Conservation (phyloP, 2,888 invertebrate species). For the Rugalucina vietnamica region DNA sequence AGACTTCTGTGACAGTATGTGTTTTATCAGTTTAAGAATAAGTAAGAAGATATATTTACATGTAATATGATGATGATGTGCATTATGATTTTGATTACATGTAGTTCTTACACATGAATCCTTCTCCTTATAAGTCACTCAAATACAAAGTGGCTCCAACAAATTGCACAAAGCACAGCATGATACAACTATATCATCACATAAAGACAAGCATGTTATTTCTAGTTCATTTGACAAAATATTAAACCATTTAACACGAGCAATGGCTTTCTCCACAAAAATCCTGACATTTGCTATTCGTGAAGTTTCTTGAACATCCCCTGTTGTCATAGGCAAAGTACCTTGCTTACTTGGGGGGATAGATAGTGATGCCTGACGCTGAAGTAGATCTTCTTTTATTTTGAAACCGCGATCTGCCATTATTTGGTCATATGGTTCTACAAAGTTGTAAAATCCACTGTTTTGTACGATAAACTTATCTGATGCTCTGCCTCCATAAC, state of each 20-base stretch:
- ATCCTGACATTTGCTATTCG: conserved; percentile 46
- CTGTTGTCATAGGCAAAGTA: conserved; percentile 15
- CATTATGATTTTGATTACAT: too few species aligned
- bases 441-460: conserved; percentile 33
- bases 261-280: conserved; percentile 49
- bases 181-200: conserved; percentile 42
- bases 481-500: conserved; percentile 52
- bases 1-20: not conserved
- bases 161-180: conserved; percentile 48
- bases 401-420: conserved; percentile 46
- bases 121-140: too few species aligned
- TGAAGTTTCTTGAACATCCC: conserved; percentile 21
- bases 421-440: conserved; percentile 50
- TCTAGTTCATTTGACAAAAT: conserved; percentile 37
- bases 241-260: conserved; percentile 39
- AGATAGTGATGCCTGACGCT: not conserved
- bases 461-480: conserved; percentile 51
- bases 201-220: conserved; percentile 32
- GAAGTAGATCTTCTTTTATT: not conserved
- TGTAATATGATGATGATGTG: too few species aligned
- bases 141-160: conserved; percentile 39
- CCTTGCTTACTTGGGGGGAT: conserved; percentile 1
- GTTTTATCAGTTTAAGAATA: too few species aligned
- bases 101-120: too few species aligned
- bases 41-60: too few species aligned